A percentile compares a stretch with the other conserved stretches of the same genome.
phyloP scores from a whole-genome alignment of 2,888 invertebrate species.

The Lasioglossum calceatum region DNA sequence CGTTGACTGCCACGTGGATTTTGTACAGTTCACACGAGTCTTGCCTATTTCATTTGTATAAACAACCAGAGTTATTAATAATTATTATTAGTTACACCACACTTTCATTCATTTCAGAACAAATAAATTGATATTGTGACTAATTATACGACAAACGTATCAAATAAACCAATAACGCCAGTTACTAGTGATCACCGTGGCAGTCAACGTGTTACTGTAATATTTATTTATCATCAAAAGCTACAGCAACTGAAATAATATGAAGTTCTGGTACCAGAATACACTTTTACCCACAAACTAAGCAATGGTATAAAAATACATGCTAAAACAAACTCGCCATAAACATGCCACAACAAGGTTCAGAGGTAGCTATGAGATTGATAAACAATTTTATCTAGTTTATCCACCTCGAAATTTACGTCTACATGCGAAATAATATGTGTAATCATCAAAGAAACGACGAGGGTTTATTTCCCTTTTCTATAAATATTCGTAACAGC shows the following conservation, averaged over 20 bases:
- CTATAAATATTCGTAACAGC: slow-evolving; percentile 44
- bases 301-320: neutral
- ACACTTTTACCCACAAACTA: neutral
- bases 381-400: slow-evolving; percentile 5
- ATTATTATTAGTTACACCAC: neutral
- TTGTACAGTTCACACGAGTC: neutral
- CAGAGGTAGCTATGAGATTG: neutral
- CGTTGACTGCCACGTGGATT: neutral
- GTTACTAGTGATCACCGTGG: neutral
- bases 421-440: slow-evolving; percentile 13
- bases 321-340: slow-evolving; percentile 6
- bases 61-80: neutral
- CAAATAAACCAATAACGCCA: neutral
- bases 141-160: neutral
- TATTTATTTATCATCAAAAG: neutral
- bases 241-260: neutral
- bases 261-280: neutral
- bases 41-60: neutral
- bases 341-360: neutral
- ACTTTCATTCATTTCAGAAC: neutral
- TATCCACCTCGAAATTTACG: neutral
- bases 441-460: slow-evolving; percentile 4
- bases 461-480: slow-evolving; percentile 23
- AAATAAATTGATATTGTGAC: neutral
- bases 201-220: neutral